Evolutionary conservation across 2,797 vertebrate genomes (phyloP).

Genomic region (Peromyscus attwateri): DNA sequence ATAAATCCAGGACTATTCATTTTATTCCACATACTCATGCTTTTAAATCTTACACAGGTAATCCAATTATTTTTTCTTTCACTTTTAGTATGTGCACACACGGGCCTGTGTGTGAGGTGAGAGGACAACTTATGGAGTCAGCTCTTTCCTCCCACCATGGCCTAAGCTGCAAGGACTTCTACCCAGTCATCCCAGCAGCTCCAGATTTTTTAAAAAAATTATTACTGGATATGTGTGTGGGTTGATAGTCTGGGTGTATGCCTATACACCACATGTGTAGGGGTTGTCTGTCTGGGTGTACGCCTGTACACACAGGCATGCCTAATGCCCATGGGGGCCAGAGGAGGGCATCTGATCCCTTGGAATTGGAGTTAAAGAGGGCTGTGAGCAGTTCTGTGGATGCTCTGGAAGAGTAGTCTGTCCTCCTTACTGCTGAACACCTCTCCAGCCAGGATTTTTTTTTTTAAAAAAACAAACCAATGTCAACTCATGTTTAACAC

Average conservation of each 20-base stretch:
- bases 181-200: background rate
- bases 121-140: background rate
- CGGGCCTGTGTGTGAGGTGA: background rate
- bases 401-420: background rate
- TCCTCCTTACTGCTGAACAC: background rate
- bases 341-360: background rate
- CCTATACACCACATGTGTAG: background rate
- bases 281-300: too few species aligned
- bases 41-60: background rate
- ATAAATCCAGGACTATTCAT: background rate
- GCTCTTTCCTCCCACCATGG: background rate
- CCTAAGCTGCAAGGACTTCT: background rate
- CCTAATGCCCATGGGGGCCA: background rate
- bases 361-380: background rate
- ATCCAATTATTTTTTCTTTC: slow-evolving; percentile 10
- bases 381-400: too few species aligned
- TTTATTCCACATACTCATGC: background rate
- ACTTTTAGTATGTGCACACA: background rate
- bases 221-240: background rate
- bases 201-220: background rate
- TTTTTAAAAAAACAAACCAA: background rate
- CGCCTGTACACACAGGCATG: too few species aligned
- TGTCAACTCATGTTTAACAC: background rate
- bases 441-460: background rate
- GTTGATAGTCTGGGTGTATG: background rate